Percentiles rank a stretch among this genome's conserved stretches.
Conservation (phyloP, 2,797 vertebrate species). For the Cynodonichthys magdalenae region DNA sequence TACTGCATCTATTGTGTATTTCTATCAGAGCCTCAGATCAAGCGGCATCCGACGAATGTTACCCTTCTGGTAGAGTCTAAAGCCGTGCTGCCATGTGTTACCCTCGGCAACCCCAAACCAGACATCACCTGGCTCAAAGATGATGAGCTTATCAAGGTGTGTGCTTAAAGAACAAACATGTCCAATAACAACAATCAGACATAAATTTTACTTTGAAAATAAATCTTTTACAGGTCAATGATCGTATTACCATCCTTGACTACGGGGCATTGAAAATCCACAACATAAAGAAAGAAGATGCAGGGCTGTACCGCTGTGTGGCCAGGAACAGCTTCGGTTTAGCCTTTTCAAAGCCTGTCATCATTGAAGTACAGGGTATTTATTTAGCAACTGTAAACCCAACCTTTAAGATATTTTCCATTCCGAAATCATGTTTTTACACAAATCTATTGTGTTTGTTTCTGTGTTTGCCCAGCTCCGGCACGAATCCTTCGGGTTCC, state of each 20-base stretch:
- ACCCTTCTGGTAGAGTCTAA: conserved; percentile 93
- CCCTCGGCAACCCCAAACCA: conserved; percentile 96
- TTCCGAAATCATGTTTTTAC: neutral
- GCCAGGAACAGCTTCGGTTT: conserved; percentile 95
- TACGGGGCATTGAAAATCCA: conserved; percentile 94
- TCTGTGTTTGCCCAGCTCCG: conserved; percentile 83
- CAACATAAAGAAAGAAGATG: conserved; percentile 92
- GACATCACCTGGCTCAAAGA: conserved; percentile 96
- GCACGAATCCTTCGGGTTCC: conserved; percentile 93
- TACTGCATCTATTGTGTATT: neutral
- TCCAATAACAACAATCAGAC: neutral
- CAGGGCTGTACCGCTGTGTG: conserved; percentile 93
- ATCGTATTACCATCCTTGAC: conserved; percentile 90
- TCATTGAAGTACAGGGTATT: conserved; percentile 92
- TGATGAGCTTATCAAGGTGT: conserved; percentile 89
- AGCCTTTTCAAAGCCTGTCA: conserved; percentile 89
- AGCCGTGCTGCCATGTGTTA: conserved; percentile 91
- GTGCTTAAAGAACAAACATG: neutral
- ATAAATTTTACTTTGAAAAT: neutral
- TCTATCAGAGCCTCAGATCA: conserved; percentile 90
- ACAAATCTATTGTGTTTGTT: neutral
- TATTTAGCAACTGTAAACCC: too few species aligned
- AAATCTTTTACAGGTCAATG: conserved; percentile 80
- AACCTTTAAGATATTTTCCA: conserved; percentile 4
- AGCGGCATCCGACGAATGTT: conserved; percentile 89